Conservation (phyloP, 2,113 vertebrate genomes). For the Hippocampus zosterae region DNA sequence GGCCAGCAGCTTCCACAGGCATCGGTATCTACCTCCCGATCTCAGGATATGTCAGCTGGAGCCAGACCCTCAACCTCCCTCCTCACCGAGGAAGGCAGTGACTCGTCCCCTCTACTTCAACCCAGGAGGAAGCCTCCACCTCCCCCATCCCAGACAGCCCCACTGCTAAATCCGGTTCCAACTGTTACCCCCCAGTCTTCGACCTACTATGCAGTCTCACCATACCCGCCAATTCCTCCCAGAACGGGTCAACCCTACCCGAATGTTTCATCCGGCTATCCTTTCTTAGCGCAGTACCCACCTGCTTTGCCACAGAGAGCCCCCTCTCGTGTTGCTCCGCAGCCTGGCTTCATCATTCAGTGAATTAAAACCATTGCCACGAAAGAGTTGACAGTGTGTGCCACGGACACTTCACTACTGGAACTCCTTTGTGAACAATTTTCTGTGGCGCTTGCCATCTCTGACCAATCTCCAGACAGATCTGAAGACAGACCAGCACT, state of each 20-base stretch:
- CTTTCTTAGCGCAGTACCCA: conserved; percentile 78
- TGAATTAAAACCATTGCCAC: conserved; percentile 55
- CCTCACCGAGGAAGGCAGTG: conserved; percentile 48
- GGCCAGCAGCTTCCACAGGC: conserved; percentile 74
- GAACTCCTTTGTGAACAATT: conserved; percentile 35
- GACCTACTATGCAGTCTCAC: conserved; percentile 64
- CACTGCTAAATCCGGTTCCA: conserved; percentile 59
- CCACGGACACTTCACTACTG: conserved; percentile 43
- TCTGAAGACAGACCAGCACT: conserved; percentile 20
- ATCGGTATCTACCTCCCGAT: conserved; percentile 39
- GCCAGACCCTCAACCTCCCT: conserved; percentile 44
- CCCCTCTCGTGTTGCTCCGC: conserved; percentile 76
- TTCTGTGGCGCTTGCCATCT: conserved; percentile 35
- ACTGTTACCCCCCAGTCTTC: conserved; percentile 55
- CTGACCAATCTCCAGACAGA: conserved; percentile 22
- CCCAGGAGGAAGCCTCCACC: conserved; percentile 81
- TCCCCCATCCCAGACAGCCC: conserved; percentile 71
- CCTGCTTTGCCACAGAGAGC: conserved; percentile 85
- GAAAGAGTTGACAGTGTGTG: conserved; percentile 14
- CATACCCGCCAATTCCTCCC: conserved; percentile 84
- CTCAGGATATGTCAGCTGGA: conserved; percentile 48
- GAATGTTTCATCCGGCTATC: conserved; percentile 69
- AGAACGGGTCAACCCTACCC: conserved; percentile 72
- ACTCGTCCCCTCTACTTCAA: conserved; percentile 64
- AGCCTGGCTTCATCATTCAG: conserved; percentile 93